These are phyloP conservation scores for Eulemur coronatus DNA, from an alignment of 2,797 vertebrate genomes.

Conservation along the genomic window DNA sequence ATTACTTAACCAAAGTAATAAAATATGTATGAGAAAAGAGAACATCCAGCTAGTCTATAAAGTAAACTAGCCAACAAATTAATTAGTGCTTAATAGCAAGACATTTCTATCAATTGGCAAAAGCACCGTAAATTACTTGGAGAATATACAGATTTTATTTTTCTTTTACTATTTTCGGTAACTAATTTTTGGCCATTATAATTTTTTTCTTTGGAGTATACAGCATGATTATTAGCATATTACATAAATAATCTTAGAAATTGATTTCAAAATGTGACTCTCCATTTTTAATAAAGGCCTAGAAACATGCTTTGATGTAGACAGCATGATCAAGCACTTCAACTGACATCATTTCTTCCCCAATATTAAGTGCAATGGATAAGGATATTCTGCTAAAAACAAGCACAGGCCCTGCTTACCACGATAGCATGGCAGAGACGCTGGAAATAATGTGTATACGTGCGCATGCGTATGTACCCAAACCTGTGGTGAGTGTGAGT, in stretches of 20 bases:
- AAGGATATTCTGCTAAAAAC: not conserved
- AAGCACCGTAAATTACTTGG: not conserved
- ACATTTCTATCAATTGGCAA: conserved; percentile 39
- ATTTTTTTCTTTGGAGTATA: not conserved
- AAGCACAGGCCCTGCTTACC: no score
- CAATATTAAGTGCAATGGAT: not conserved
- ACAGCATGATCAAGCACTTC: not conserved
- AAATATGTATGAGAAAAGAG: conserved; percentile 63
- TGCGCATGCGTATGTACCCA: not conserved
- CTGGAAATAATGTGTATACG: not conserved
- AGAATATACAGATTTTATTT: not conserved
- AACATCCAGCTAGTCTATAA: conserved; percentile 42
- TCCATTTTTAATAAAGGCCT: not conserved
- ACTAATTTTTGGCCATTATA: not conserved
- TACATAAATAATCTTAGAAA: not conserved
- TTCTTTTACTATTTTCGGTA: not conserved
- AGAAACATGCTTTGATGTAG: not conserved
- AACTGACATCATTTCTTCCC: not conserved
- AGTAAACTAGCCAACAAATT: conserved; percentile 60
- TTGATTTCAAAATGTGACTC: not conserved
- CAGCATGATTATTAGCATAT: not conserved
- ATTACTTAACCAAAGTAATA: conserved; percentile 66
- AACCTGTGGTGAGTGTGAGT: not conserved
- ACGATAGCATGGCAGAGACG: fast-evolving
- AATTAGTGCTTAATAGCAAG: conserved; percentile 62